Percentiles rank a stretch among this genome's conserved stretches.
Evolutionary conservation across 2,888 invertebrate genomes (phyloP).

Genomic region (Drosophila parthenogenetica): DNA sequence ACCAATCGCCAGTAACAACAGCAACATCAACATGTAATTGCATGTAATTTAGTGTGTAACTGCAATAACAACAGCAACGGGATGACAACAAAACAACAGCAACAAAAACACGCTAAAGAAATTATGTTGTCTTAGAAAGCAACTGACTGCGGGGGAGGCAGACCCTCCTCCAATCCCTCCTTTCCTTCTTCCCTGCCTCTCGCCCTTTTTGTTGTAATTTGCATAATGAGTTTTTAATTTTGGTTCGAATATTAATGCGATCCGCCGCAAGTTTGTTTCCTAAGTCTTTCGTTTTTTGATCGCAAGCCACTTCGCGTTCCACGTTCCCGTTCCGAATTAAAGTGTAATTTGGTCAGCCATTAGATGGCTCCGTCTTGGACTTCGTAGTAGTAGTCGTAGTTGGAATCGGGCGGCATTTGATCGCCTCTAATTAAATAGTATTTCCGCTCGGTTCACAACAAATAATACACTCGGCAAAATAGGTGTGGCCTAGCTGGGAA

Average conservation of each 20-base stretch:
- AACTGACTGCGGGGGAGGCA: constrained; percentile 59
- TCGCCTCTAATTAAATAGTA: constrained; percentile 80
- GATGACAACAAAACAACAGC: constrained; percentile 42
- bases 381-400: not conserved
- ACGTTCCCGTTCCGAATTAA: constrained; percentile 67
- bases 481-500: constrained; percentile 67
- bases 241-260: constrained; percentile 66
- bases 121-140: constrained; percentile 74
- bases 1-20: constrained; percentile 34
- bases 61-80: constrained; percentile 57
- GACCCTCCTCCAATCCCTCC: not conserved
- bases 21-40: constrained; percentile 74
- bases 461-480: constrained; percentile 65
- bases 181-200: not conserved
- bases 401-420: constrained; percentile 68
- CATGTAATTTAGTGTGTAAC: constrained; percentile 82
- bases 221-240: constrained; percentile 83
- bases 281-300: constrained; percentile 43
- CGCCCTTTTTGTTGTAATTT: constrained; percentile 65
- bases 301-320: constrained; percentile 66
- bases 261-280: constrained; percentile 50
- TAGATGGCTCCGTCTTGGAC: constrained; percentile 45
- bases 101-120: constrained; percentile 72
- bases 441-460: constrained; percentile 61
- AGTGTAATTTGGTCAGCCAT: constrained; percentile 80